Conservation (phyloP, 2,113 vertebrate genomes). For the Syrrhaptes paradoxus region DNA sequence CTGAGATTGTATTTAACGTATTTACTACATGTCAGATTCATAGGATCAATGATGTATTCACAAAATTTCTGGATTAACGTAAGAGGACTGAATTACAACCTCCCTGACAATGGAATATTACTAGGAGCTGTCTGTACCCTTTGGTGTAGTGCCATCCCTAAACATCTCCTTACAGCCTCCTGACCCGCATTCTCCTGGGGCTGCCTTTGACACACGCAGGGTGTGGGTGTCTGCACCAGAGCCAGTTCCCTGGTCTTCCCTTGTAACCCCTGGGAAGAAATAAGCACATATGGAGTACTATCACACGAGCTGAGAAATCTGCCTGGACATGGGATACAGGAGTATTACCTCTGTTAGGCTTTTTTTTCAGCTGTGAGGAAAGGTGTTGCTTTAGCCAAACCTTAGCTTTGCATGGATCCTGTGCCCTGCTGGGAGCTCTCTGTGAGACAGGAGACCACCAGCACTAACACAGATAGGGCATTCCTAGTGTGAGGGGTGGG, state of each 20-base stretch:
- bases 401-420: not conserved
- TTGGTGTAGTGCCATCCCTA: not conserved
- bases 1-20: not conserved
- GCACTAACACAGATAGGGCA: not conserved
- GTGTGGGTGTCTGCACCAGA: not conserved
- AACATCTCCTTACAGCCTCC: not conserved
- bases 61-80: not conserved
- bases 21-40: not conserved
- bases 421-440: not conserved
- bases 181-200: accelerated
- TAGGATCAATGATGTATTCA: not conserved
- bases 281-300: not conserved
- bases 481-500: not conserved
- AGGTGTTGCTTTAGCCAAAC: not conserved
- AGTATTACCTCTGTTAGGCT: not conserved
- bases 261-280: not conserved
- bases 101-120: not conserved
- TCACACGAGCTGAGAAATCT: not conserved
- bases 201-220: not conserved
- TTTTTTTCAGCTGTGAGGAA: not conserved
- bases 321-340: not conserved
- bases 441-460: not conserved
- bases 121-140: not conserved
- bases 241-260: not conserved
- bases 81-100: not conserved